These are phyloP conservation scores for Meteorus colon DNA, from an alignment of 2,888 invertebrate species.

Conservation along the genomic window DNA sequence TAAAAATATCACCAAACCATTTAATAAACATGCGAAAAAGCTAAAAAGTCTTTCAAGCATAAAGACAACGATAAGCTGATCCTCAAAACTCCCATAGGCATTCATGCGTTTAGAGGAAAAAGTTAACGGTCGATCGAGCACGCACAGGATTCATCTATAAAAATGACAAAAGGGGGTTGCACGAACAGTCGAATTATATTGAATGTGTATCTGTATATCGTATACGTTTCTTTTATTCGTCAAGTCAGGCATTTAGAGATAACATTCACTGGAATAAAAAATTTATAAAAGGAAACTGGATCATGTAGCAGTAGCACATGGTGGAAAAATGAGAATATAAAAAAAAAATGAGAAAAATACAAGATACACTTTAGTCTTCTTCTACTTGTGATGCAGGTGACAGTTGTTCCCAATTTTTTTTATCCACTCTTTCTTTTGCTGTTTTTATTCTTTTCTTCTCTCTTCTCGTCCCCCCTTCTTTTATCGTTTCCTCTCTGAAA, in stretches of 20 bases:
- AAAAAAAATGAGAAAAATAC: conserved; percentile 10
- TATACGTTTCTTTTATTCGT: conserved; percentile 3
- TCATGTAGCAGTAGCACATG: not conserved
- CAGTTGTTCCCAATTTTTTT: conserved; percentile 12
- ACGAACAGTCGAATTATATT: not conserved
- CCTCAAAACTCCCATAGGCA: not conserved
- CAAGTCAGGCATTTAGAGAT: conserved; percentile 3
- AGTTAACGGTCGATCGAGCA: conserved; percentile 42
- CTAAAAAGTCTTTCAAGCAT: conserved; percentile 38
- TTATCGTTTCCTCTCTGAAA: not conserved
- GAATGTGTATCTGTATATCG: not conserved
- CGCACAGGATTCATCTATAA: conserved; percentile 19
- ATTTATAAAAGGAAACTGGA: conserved; percentile 21
- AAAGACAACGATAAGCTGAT: conserved; percentile 39
- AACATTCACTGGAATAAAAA: conserved; percentile 10
- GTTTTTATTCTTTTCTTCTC: not conserved
- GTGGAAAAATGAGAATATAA: conserved; percentile 14
- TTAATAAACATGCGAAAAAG: conserved; percentile 12
- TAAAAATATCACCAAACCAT: not conserved
- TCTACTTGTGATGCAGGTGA: conserved; percentile 8
- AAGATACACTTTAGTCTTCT: conserved; percentile 5
- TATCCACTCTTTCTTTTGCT: not conserved
- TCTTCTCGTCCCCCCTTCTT: not conserved
- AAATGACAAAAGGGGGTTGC: conserved; percentile 3
- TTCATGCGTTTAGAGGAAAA: conserved; percentile 10